Conservation (phyloP, 2,797 vertebrate genomes). For the Chaunax sp. region DNA sequence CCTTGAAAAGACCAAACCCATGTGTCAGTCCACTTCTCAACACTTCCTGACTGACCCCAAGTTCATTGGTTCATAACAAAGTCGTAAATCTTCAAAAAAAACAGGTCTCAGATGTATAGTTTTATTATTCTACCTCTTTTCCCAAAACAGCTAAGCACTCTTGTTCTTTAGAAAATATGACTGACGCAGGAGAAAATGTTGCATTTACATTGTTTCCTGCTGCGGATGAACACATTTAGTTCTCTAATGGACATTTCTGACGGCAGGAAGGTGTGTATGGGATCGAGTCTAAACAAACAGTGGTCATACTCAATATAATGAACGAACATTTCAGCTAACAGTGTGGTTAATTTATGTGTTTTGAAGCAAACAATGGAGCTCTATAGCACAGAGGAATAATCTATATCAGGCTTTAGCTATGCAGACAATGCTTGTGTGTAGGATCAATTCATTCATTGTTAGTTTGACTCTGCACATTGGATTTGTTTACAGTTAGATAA, state of each 20-base stretch:
- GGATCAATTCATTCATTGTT: not conserved
- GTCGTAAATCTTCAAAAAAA: too few relatives aligned
- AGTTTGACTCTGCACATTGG: slow-evolving; percentile 1
- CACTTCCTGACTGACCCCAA: not conserved
- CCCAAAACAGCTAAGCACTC: too few relatives aligned
- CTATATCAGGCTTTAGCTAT: not conserved
- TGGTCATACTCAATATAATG: not conserved
- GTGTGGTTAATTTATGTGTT: not conserved
- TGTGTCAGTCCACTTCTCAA: not conserved
- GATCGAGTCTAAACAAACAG: not conserved
- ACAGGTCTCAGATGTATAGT: not conserved
- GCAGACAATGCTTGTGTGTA: not conserved
- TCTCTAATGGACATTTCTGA: not conserved
- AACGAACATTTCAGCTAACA: not conserved
- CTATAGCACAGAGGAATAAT: not conserved
- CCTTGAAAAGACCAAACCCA: not conserved
- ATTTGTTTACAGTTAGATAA: not conserved
- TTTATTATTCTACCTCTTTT: too few relatives aligned
- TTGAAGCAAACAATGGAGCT: not conserved
- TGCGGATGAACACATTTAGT: not conserved
- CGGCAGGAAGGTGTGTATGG: not conserved
- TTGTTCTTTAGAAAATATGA: not conserved
- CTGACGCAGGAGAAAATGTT: not conserved
- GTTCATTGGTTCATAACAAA: not conserved
- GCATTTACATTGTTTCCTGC: not conserved